phyloP scores from a whole-genome alignment of 1,140 invertebrate species.

The Drosophila rufa region DNA sequence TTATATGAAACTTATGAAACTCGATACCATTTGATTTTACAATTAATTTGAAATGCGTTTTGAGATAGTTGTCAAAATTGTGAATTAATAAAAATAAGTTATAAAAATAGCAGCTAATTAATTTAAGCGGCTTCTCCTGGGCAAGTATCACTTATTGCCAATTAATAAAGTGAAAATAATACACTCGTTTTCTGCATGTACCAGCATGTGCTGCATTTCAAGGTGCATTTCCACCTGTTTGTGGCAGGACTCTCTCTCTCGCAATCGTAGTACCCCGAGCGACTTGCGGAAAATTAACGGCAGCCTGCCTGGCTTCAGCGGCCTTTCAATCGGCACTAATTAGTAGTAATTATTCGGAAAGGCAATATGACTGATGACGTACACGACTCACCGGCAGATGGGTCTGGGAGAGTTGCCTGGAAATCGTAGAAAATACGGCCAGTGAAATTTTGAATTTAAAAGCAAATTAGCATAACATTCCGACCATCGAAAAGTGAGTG shows the following conservation, averaged over 20 bases:
- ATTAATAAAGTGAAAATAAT: neutral
- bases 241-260: neutral
- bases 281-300: neutral
- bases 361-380: constrained; percentile 35
- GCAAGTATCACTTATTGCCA: neutral
- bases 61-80: neutral
- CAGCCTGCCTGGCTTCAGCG: neutral
- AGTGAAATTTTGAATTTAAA: constrained; percentile 22
- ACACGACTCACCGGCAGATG: neutral
- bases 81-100: too few relatives aligned
- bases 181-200: too few relatives aligned
- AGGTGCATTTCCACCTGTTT: neutral
- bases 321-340: constrained; percentile 28
- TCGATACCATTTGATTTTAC: neutral
- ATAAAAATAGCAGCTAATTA: neutral
- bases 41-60: neutral
- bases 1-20: constrained; percentile 6
- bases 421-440: neutral
- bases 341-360: constrained; percentile 53
- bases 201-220: neutral
- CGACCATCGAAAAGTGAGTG: neutral
- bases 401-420: too few relatives aligned
- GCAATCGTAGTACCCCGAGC: neutral
- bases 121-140: neutral
- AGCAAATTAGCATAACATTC: constrained; percentile 60